These are phyloP conservation scores for Copidosoma floridanum DNA, from an alignment of 1,140 invertebrate species.

Conservation along the genomic window DNA sequence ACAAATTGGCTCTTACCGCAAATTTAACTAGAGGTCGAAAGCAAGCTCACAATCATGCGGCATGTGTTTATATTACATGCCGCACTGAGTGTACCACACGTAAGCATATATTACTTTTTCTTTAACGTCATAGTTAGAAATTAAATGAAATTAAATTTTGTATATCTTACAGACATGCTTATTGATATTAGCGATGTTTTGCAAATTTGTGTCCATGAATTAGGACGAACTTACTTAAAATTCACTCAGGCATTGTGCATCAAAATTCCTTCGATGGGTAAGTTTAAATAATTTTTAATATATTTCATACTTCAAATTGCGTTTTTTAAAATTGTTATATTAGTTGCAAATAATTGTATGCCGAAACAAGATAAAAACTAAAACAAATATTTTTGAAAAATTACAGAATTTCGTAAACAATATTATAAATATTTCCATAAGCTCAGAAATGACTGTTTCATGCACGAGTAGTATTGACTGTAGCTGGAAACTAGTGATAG, in stretches of 20 bases:
- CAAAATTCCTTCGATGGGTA: slow-evolving; percentile 88
- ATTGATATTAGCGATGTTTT: slow-evolving; percentile 97
- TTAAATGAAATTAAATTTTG: slow-evolving; percentile 16
- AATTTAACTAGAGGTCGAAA: slow-evolving; percentile 89
- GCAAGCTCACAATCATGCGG: slow-evolving; percentile 89
- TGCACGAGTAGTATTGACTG: too few species aligned
- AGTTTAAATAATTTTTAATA: slow-evolving; percentile 50
- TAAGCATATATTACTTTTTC: slow-evolving; percentile 68
- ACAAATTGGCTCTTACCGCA: slow-evolving; percentile 89
- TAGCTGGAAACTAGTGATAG: too few species aligned
- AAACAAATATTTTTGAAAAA: too few species aligned
- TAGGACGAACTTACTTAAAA: slow-evolving; percentile 89
- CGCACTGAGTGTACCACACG: slow-evolving; percentile 89
- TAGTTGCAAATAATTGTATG: too few species aligned
- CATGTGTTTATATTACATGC: slow-evolving; percentile 97
- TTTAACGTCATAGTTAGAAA: too few species aligned
- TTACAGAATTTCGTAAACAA: too few species aligned
- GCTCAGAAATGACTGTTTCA: too few species aligned
- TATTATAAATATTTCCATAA: too few species aligned
- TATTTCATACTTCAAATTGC: too few species aligned
- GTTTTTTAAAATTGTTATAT: too few species aligned
- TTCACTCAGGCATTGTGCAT: slow-evolving; percentile 87
- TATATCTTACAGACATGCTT: slow-evolving; percentile 72
- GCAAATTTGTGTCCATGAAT: slow-evolving; percentile 92
- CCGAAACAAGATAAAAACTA: too few species aligned